These are phyloP conservation scores for Canis aureus DNA, from an alignment of 2,113 vertebrate species.

Conservation along the genomic window DNA sequence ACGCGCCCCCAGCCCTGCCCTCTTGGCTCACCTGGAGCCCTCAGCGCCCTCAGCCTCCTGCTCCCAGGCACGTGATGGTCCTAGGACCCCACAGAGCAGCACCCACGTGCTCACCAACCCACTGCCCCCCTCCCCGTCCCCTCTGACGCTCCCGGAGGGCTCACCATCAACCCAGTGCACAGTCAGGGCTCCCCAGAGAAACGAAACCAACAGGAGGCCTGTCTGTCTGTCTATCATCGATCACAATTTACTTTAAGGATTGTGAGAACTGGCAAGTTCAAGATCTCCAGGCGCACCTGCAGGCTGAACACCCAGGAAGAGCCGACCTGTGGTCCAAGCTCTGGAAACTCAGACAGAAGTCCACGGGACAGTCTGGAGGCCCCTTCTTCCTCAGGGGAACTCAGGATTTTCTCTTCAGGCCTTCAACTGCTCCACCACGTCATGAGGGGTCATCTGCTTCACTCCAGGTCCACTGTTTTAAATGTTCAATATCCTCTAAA, in stretches of 20 bases:
- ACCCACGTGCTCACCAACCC: accelerated
- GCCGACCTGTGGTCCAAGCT: accelerated
- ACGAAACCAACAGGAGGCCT: background rate
- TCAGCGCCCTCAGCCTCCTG: background rate
- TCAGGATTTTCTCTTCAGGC: background rate
- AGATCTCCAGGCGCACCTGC: background rate
- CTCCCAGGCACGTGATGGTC: background rate
- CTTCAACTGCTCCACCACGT: background rate
- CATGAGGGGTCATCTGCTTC: background rate
- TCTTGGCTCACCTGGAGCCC: background rate
- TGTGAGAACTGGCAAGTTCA: background rate
- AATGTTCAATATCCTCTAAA: background rate
- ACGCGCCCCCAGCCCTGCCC: accelerated
- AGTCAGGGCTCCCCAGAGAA: background rate
- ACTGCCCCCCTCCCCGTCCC: background rate
- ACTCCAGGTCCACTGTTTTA: background rate
- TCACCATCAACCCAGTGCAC: accelerated
- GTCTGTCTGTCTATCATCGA: background rate
- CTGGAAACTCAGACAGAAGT: background rate
- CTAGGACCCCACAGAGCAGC: too few relatives aligned
- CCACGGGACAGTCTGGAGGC: background rate
- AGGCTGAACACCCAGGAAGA: background rate
- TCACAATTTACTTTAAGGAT: background rate
- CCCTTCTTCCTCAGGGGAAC: background rate
- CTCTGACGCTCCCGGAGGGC: accelerated